Evolutionary conservation across 2,113 vertebrate species (phyloP).

Genomic region (Lethenteron camtschaticum): DNA sequence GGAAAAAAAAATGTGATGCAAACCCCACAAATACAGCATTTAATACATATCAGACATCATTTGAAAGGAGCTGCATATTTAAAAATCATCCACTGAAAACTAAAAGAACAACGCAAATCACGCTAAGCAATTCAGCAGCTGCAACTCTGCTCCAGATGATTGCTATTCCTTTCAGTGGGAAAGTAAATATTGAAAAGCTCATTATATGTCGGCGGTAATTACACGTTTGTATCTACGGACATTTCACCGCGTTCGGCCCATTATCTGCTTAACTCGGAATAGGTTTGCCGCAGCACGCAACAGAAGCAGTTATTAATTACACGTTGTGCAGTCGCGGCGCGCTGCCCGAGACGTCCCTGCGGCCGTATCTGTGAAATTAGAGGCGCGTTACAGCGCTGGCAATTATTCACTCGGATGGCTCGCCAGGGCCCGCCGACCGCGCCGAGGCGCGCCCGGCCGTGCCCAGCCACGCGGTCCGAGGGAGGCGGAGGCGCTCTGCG

Average conservation of each 20-base stretch:
- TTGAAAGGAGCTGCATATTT: no score
- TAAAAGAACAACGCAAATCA: no score
- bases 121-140: no score
- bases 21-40: no score
- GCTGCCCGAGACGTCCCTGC: background rate
- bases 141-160: no score
- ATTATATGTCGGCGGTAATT: slow-evolving; percentile 6
- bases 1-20: no score
- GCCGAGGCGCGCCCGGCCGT: no score
- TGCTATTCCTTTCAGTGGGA: background rate
- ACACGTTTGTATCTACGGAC: background rate
- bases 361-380: slow-evolving; percentile 2
- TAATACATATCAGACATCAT: no score
- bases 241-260: background rate
- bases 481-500: no score
- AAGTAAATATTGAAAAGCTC: background rate
- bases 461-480: no score
- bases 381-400: background rate
- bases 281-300: background rate
- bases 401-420: background rate
- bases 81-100: no score
- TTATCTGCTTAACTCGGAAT: slow-evolving; percentile 1
- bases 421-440: no score
- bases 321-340: background rate
- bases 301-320: background rate